A percentile compares a stretch with the other conserved stretches of the same genome.
Conservation (phyloP, 2,888 invertebrate species). For the Fissipunctia ypsillon region DNA sequence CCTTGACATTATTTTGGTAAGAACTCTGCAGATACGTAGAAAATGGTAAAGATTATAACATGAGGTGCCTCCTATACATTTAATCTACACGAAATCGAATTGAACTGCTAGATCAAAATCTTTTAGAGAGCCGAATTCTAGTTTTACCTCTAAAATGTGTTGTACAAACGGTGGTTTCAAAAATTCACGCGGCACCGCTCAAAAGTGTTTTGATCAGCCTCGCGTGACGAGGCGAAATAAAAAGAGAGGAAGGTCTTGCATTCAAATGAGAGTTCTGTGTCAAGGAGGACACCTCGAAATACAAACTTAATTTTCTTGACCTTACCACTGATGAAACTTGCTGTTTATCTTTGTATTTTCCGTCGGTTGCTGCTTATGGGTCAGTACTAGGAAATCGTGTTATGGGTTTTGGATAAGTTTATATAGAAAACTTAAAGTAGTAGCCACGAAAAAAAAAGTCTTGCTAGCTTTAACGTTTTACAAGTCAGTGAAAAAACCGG, state of each 20-base stretch:
- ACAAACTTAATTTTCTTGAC: conserved; percentile 72
- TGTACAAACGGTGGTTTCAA: conserved; percentile 62
- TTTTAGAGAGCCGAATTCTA: conserved; percentile 43
- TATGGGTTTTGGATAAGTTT: no score
- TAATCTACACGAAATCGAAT: conserved; percentile 26
- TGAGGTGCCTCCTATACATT: neutral
- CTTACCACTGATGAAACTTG: conserved; percentile 49
- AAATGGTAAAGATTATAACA: conserved; percentile 12
- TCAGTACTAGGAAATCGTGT: no score
- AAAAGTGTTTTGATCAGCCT: conserved; percentile 80
- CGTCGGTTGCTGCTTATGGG: conserved; percentile 2
- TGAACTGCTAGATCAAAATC: conserved; percentile 25
- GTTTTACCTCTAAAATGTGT: conserved; percentile 55
- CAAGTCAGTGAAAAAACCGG: no score
- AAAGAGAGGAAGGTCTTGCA: conserved; percentile 73
- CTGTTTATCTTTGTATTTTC: conserved; percentile 33
- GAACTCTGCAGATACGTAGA: conserved; percentile 8
- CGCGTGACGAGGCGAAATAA: conserved; percentile 76
- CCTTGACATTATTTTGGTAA: conserved; percentile 51
- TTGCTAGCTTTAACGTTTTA: no score
- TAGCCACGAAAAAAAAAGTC: no score
- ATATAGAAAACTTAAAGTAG: no score
- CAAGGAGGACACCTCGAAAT: conserved; percentile 68
- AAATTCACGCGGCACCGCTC: conserved; percentile 68
- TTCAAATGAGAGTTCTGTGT: conserved; percentile 75